Percentiles rank a stretch among this genome's conserved stretches.
These are phyloP conservation scores for Cyphomyrmex costatus DNA, from an alignment of 1,140 invertebrate species.

Conservation along the genomic window DNA sequence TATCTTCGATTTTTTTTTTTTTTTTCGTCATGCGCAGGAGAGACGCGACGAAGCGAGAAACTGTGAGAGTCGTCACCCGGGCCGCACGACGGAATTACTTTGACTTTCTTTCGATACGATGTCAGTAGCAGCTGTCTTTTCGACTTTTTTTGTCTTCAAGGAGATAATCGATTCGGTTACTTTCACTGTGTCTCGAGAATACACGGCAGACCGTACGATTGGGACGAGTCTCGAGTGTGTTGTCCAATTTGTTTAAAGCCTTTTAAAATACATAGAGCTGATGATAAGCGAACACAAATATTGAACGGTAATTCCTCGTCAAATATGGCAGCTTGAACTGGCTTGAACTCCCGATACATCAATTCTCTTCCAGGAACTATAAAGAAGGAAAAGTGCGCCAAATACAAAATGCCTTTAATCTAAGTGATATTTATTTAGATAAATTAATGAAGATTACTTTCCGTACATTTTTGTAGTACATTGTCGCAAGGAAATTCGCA, in stretches of 20 bases:
- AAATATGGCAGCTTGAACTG: background rate
- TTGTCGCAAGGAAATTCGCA: constrained; percentile 20
- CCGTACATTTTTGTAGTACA: background rate
- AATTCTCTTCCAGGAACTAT: background rate
- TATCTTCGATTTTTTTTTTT: background rate
- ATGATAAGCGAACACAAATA: background rate
- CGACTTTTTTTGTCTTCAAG: constrained; percentile 59
- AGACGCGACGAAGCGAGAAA: background rate
- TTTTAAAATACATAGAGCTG: background rate
- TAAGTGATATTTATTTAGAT: background rate
- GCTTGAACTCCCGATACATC: background rate
- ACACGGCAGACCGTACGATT: constrained; percentile 8
- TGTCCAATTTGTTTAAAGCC: background rate
- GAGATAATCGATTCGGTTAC: constrained; percentile 67
- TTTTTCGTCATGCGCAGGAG: background rate
- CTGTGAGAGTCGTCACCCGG: constrained; percentile 34
- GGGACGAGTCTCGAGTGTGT: background rate
- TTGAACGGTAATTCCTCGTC: background rate
- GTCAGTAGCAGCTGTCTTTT: constrained; percentile 64
- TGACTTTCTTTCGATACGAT: constrained; percentile 72
- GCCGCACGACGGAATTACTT: constrained; percentile 41
- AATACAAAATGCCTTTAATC: no score
- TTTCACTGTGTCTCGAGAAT: constrained; percentile 67
- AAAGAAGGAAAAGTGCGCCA: background rate
- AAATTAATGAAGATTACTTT: constrained; percentile 16